phyloP scores from a whole-genome alignment of 2,797 vertebrate species.

The Notamacropus eugenii region DNA sequence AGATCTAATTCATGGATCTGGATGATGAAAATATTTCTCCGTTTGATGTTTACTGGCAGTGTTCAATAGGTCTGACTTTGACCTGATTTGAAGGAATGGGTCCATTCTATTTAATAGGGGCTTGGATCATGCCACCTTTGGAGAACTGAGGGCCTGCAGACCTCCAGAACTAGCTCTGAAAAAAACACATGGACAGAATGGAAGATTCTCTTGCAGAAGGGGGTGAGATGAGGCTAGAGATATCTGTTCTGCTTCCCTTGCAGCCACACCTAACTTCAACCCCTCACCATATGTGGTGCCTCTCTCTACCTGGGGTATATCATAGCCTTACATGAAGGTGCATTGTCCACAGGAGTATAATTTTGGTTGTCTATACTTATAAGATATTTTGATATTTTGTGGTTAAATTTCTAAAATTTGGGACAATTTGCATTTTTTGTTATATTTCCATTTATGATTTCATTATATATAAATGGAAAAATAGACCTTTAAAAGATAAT shows the following conservation, averaged over 20 bases:
- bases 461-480: neutral
- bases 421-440: neutral
- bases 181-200: neutral
- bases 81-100: neutral
- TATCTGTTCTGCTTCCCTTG: neutral
- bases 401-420: neutral
- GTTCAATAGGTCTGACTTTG: neutral
- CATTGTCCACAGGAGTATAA: neutral
- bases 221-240: neutral
- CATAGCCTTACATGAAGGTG: neutral
- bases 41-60: conserved; percentile 3
- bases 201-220: neutral
- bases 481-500: neutral
- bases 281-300: neutral
- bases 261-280: neutral
- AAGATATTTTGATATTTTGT: too few species aligned
- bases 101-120: neutral
- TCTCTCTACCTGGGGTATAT: neutral
- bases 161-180: neutral
- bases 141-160: neutral
- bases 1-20: neutral
- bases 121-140: neutral
- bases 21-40: conserved; percentile 10
- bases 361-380: neutral
- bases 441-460: neutral